Conservation (phyloP, 2,797 vertebrate genomes). For the Acipenser ruthenus region DNA sequence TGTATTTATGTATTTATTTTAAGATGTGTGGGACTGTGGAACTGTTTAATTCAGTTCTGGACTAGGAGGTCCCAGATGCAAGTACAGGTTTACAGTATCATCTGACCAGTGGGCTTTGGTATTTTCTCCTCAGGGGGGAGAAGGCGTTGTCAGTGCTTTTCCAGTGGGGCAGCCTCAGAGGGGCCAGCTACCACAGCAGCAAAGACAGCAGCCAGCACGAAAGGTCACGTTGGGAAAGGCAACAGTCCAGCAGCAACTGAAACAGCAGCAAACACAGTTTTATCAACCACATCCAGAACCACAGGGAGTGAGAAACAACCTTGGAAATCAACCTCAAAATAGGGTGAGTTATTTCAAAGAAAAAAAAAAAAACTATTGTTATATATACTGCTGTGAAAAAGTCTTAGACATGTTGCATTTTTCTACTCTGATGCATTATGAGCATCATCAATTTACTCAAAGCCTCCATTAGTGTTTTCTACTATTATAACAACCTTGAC, state of each 20-base stretch:
- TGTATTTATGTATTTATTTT: too few relatives aligned
- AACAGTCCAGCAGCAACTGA: constrained; percentile 55
- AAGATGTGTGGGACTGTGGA: too few relatives aligned
- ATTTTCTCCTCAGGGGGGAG: constrained; percentile 62
- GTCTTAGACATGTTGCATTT: too few relatives aligned
- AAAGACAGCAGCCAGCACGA: constrained; percentile 62
- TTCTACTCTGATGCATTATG: too few relatives aligned
- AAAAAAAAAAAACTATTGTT: too few relatives aligned
- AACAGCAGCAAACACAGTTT: constrained; percentile 26
- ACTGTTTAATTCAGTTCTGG: too few relatives aligned
- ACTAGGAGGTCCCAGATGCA: too few relatives aligned
- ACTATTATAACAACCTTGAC: too few relatives aligned
- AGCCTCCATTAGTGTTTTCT: too few relatives aligned
- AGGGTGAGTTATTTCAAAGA: constrained; percentile 45
- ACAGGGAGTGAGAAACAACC: constrained; percentile 61
- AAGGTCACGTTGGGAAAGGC: constrained; percentile 80
- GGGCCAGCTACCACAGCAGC: constrained; percentile 51
- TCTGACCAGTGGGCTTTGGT: constrained; percentile 11
- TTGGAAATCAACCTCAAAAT: constrained; percentile 58
- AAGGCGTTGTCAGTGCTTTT: constrained; percentile 52
- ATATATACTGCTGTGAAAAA: too few relatives aligned
- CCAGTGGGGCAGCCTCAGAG: constrained; percentile 53
- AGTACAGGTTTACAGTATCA: too few relatives aligned
- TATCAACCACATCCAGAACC: constrained; percentile 37
- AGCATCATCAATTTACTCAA: too few relatives aligned